Evolutionary conservation across 1,140 invertebrate species (phyloP).

Genomic region (Cydia pomonella): DNA sequence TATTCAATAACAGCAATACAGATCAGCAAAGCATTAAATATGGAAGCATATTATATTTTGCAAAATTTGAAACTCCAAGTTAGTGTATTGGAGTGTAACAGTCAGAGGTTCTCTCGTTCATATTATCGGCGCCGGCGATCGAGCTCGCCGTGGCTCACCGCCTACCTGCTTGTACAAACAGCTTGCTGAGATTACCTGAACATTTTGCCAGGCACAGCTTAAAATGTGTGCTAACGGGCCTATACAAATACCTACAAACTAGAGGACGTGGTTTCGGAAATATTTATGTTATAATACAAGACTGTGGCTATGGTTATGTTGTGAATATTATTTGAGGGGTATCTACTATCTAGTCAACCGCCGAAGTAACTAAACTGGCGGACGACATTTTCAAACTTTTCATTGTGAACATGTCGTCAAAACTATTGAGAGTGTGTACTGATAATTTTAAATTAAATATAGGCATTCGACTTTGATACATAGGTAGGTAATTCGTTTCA

Average conservation of each 20-base stretch:
- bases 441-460: too few species aligned
- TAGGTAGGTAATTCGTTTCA: too few species aligned
- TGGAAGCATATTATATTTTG: background rate
- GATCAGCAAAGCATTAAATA: background rate
- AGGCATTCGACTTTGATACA: too few species aligned
- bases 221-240: conserved; percentile 4
- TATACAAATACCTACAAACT: too few species aligned
- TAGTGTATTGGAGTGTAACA: conserved; percentile 17
- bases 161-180: conserved; percentile 14
- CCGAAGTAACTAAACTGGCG: too few species aligned
- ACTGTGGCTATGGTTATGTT: too few species aligned
- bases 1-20: background rate
- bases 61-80: background rate
- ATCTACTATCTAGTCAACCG: too few species aligned
- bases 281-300: background rate
- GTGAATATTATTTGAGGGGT: too few species aligned
- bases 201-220: background rate
- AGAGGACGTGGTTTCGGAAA: background rate
- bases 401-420: too few species aligned
- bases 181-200: conserved; percentile 13
- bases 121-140: conserved; percentile 7
- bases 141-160: background rate
- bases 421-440: too few species aligned
- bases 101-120: background rate
- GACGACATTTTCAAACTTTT: too few species aligned